Conservation (phyloP, 2,888 invertebrate species). For the Oscheius sp. region DNA sequence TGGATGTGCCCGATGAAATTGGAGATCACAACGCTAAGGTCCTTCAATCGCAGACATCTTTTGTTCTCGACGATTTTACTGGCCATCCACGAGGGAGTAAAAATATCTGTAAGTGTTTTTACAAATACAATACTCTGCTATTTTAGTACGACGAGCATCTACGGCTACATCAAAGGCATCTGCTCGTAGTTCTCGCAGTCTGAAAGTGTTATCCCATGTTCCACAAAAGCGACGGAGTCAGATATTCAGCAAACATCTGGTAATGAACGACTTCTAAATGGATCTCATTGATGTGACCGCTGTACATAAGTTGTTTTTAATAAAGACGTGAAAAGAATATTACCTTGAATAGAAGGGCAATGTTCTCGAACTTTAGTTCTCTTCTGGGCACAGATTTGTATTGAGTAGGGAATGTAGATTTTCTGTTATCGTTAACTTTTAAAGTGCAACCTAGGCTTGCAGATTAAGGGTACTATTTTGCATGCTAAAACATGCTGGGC, state of each 20-base stretch:
- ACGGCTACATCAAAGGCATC: conserved; percentile 43
- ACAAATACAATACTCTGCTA: too few relatives aligned
- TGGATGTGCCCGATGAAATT: conserved; percentile 27
- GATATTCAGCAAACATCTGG: conserved; percentile 45
- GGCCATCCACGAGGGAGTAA: not conserved
- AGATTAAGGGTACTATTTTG: too few relatives aligned
- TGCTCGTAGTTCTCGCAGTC: conserved; percentile 18
- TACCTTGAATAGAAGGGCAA: too few relatives aligned
- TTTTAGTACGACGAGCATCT: conserved; percentile 47
- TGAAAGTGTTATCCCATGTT: conserved; percentile 15
- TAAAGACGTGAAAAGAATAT: not conserved
- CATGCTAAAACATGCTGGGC: too few relatives aligned
- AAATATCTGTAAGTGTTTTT: conserved; percentile 22
- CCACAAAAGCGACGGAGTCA: conserved; percentile 30
- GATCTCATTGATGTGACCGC: conserved; percentile 22
- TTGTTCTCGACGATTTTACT: conserved; percentile 24
- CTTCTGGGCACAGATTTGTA: too few relatives aligned
- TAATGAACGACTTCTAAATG: conserved; percentile 50
- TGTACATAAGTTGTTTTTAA: not conserved
- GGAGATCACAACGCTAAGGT: conserved; percentile 15
- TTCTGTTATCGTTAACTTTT: too few relatives aligned
- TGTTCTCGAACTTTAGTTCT: too few relatives aligned
- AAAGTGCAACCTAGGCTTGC: too few relatives aligned
- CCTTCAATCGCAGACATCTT: not conserved
- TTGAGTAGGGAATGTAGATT: too few relatives aligned